These are phyloP conservation scores for Eidolon dupreanum DNA, from an alignment of 2,797 vertebrate species.

Conservation along the genomic window DNA sequence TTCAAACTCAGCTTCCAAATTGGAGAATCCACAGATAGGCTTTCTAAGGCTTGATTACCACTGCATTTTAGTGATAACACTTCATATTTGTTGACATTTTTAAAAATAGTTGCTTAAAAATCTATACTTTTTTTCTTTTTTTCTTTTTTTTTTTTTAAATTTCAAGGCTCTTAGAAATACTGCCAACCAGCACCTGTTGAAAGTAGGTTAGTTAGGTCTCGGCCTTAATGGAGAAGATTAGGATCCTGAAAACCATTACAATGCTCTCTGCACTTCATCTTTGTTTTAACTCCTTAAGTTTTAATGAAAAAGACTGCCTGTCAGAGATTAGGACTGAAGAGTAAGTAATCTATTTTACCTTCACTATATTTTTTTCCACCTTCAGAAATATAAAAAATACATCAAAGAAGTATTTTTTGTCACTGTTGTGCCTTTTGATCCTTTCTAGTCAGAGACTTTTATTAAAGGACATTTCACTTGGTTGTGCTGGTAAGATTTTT, in stretches of 20 bases:
- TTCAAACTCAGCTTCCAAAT: background rate
- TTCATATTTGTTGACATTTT: conserved; percentile 31
- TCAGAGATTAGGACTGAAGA: conserved; percentile 67
- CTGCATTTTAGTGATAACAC: background rate
- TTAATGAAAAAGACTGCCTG: conserved; percentile 69
- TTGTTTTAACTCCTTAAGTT: conserved; percentile 63
- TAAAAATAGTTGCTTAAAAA: background rate
- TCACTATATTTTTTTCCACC: conserved; percentile 51
- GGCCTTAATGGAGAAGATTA: conserved; percentile 19
- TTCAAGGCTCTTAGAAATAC: conserved; percentile 64
- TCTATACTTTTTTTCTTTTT: background rate
- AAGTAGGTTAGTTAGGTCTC: conserved; percentile 55
- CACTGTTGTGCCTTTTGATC: conserved; percentile 73
- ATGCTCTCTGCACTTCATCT: background rate
- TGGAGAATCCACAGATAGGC: background rate
- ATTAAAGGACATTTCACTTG: conserved; percentile 68
- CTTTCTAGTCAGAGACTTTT: conserved; percentile 66
- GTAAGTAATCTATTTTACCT: conserved; percentile 62
- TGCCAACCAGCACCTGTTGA: conserved; percentile 38
- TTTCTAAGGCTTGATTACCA: background rate
- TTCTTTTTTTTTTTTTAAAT: too few relatives aligned
- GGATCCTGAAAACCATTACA: background rate
- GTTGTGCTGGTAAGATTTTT: background rate
- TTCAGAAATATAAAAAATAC: conserved; percentile 77
- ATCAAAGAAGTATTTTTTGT: conserved; percentile 67